Base-by-base conservation (phyloP, 2,888 invertebrate species). In the Cacoxenus indagator region DNA sequence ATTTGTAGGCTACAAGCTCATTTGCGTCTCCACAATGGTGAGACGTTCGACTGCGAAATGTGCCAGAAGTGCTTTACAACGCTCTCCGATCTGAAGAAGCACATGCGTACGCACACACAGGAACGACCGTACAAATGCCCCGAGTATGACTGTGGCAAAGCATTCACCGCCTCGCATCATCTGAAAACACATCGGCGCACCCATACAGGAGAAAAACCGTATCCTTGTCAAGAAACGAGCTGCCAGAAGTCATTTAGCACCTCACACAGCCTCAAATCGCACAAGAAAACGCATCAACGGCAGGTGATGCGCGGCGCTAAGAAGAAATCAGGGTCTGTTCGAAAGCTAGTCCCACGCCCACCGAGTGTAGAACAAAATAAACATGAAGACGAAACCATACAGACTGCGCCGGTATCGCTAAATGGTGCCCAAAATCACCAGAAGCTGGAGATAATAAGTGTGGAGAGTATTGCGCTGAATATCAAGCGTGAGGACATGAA, bases 1-100 rank as follows among this genome's bases (percentile, higher is more conserved):
- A n/a, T n/a, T n/a, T n/a, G n/a, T n/a, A 86, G 94, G 88, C 90
- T 96, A 82, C 92, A 94, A 87, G 97, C 97, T 65, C 97, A 97
- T 88, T 93, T 97, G 88, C 91, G 97, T 78, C 89, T 98, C 69
- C 98, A 98, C 89, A 97, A 94, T 85, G 98, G 98, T 9, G 93
- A 96, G 87, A 97, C 97, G 6, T 98, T 98, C 87, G 96, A 97
- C 89, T 98, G 97, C 88, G 92, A 92, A 81, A 91, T 95, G 65
- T 98, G 97, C 85, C 90, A 92, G 72, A 97, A 97, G 87, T 95
- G 93, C 88, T 98, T 98, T 87, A 98, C 97, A 8, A 98, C 97
- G 19, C 90, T 96, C 72, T 96, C 96, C 87, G 97, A 98, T 89
- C 91, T 97, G 78, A 95, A 96, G 89, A 98, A 98, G 90, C 98